Evolutionary conservation across 2,113 vertebrate genomes (phyloP), one percentile per base, ranked within the genome.

Genomic region (Engystomops pustulosus): DNA sequence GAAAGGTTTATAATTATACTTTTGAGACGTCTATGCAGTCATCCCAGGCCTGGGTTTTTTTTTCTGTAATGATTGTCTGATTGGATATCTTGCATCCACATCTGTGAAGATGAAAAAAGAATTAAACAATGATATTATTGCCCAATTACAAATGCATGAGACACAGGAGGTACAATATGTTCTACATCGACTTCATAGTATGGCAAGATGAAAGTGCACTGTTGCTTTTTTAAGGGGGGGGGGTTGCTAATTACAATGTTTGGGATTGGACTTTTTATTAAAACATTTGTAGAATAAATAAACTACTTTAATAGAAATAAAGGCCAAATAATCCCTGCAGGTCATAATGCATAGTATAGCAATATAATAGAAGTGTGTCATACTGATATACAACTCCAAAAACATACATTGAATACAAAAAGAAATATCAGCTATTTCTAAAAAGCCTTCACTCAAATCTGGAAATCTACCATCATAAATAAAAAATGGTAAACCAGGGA

Each of bases 91-190:
- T 77, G 74, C 74, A 38, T 58, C 58, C 49, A 55, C 30, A 58
- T 77, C 51, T 77, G 74, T 77, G 25, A 58, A 77, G 51, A 55
- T 34, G 51, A 77, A 55, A 77, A 53, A 58, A 14, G 51, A 34
- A 77, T 77, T 77, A 77, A 55, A 77, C 74, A 58, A 38, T 77
- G 32, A 77, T 77, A 77, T 77, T 77, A 77, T 55, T 77, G 47
- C 51, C 74, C 32, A 77, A 77, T 77, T 77, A 55, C 74, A 77
- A 41, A 41, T 78, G 75, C 55, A 78, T 58, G 75, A 78, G 51
- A 60, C 75, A 41, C 75, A 78, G 32, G 51, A 60, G 75, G 51
- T 78, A 38, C 51, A 78, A 49, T 55, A 78, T 55, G 25, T 41
- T 78, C 53, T 34, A 60, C 49, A 38, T 77, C 74, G 55, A n/a